These are phyloP conservation scores for Volucella inanis DNA, from an alignment of 2,888 invertebrate genomes.

Conservation along the genomic window DNA sequence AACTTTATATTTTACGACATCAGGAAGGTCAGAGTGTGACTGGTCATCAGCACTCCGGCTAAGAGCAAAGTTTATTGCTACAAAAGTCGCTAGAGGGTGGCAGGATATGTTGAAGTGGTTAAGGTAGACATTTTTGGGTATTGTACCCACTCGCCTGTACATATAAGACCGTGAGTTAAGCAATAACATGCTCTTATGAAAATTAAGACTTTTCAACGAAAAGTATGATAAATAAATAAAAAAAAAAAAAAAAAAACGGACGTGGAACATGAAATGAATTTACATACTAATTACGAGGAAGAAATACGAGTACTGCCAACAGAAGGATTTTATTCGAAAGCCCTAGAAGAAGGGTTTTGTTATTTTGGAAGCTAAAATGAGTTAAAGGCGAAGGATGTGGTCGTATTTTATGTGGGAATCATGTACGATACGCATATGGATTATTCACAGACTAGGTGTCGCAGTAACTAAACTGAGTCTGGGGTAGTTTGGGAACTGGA, in stretches of 20 bases:
- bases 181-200: constrained; percentile 13
- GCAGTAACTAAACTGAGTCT: neutral
- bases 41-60: constrained; percentile 44
- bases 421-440: neutral
- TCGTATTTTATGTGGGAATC: neutral
- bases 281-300: constrained; percentile 41
- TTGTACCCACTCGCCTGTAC: neutral
- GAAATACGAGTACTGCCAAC: constrained; percentile 15
- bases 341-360: neutral
- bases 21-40: constrained; percentile 44
- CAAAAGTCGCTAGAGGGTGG: neutral
- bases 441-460: neutral
- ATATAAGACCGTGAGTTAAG: neutral
- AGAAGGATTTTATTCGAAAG: neutral
- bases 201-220: constrained; percentile 1
- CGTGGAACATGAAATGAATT: constrained; percentile 37
- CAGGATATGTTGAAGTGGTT: neutral
- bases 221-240: neutral
- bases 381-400: neutral
- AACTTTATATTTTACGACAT: constrained; percentile 28
- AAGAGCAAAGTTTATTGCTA: constrained; percentile 49
- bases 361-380: neutral
- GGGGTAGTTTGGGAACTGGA: neutral
- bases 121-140: neutral
- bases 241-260: neutral